A percentile compares a stretch with the other conserved stretches of the same genome.
Conservation (phyloP, 2,888 invertebrate species). For the Myathropa florea region DNA sequence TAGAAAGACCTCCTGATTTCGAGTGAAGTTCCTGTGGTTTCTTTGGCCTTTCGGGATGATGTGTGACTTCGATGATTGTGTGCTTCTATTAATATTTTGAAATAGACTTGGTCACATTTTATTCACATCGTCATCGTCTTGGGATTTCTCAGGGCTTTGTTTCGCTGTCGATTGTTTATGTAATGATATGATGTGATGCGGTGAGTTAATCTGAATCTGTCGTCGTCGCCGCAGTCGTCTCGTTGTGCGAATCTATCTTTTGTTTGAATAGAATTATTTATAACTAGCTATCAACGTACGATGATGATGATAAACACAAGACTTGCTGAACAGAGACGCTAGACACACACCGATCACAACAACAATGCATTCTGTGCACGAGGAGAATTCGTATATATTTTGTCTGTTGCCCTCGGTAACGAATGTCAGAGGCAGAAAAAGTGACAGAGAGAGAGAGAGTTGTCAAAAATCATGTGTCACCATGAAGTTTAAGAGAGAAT, state of each 20-base stretch:
- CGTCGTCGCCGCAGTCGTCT: slow-evolving; percentile 15
- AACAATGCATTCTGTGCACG: slow-evolving; percentile 40
- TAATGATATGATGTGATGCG: slow-evolving; percentile 70
- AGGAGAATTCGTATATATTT: slow-evolving; percentile 28
- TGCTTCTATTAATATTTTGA: slow-evolving; percentile 46
- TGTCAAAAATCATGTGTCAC: slow-evolving; percentile 24
- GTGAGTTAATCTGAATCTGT: slow-evolving; percentile 42
- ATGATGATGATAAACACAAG: slow-evolving; percentile 52
- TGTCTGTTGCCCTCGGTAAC: slow-evolving; percentile 18
- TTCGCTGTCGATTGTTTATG: slow-evolving; percentile 65
- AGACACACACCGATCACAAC: slow-evolving; percentile 20
- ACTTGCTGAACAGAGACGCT: slow-evolving; percentile 12
- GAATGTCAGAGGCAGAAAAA: slow-evolving; percentile 44
- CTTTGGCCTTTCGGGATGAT: neutral
- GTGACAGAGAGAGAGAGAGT: neutral
- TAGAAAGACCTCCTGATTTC: neutral
- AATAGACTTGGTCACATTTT: slow-evolving; percentile 45
- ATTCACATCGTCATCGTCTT: slow-evolving; percentile 62
- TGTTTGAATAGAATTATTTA: slow-evolving; percentile 65
- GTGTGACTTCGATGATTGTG: slow-evolving; percentile 11
- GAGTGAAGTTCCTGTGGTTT: slow-evolving; percentile 23
- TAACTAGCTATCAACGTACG: slow-evolving; percentile 50
- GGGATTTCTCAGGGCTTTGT: slow-evolving; percentile 43
- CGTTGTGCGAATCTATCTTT: slow-evolving; percentile 38
- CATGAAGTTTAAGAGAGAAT: neutral